Base-by-base conservation (phyloP, 2,113 vertebrate genomes). In the Odontophorus gujanensis region DNA sequence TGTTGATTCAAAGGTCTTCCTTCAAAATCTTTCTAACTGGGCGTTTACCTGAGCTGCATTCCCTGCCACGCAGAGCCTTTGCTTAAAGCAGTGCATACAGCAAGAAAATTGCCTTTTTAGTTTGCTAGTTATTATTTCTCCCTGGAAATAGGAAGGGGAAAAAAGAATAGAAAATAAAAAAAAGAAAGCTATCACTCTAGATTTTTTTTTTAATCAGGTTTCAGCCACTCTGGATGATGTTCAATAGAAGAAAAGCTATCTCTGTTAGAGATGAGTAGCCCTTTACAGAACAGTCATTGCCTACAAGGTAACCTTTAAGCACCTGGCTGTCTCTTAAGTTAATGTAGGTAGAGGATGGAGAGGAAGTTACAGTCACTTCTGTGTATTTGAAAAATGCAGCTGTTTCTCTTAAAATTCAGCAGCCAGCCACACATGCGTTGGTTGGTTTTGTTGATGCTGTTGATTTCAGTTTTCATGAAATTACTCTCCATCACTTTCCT, bases 211-310 rank as follows among this genome's bases (percentile, higher is more conserved):
- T 89, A 91, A 92, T 96, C 93, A 93, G 84, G 77, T 93, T 95
- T 94, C 87, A 96, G 74, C 68, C 87, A 93, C 85, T 95, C 92
- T 87, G 88, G 58, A 92, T 95, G 87, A 93, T 87, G 84, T 96
- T 97, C 93, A 95, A 94, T 92, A 95, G 95, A 96, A 95, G 93
- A 91, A 95, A 94, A 92, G 73, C 84, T 94, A 91, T 73, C 94
- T 90, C 86, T 92, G 87, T 92, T 91, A 94, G 92, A 90, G 91
- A 92, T 81, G 90, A 97, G 92, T 72, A 95, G 94, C 73, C 94
- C 61, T 93, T 93, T 85, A 92, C 75, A 95, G 94, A 89, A 47
- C 79, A 95, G 89, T 69, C 94, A 92, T 96, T 89, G 80, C 94
- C 75, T 88, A 85, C 84, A 93, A 96, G 93, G 81, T 91, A 92